Base-by-base conservation (phyloP, 2,113 vertebrate genomes). In the Elachura formosa region DNA sequence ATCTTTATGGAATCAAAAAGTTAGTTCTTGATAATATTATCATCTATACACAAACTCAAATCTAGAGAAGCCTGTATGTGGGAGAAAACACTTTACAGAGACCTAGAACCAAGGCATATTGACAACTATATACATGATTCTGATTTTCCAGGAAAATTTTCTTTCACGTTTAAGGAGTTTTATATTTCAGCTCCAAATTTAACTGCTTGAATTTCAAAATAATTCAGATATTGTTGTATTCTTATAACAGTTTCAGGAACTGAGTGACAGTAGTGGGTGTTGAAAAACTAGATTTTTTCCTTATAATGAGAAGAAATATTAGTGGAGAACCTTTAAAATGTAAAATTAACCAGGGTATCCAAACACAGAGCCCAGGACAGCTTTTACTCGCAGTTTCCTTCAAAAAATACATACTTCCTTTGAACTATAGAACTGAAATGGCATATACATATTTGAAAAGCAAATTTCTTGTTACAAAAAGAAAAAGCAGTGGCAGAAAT, bases 381-480 rank as follows among this genome's bases (percentile, higher is more conserved):
- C 15, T 83, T 93, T 69, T 66, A 58, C 34, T 85, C 7, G 45
- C 23, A 49, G 28, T 43, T 15, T 23, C 19, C 89, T 91, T 89
- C 66, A 93, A 61, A 0, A 5, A 93, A 79, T 68, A 52, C 29
- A 33, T 31, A 11, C 1, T 72, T 86, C 72, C 74, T 90, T 82
- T 62, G n/a, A 80, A 11, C 40, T 74, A 24, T 26, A 36, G 33
- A 74, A 61, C 28, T 90, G 72, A 89, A 95, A 96, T 59, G 31
- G 4, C 55, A 73, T 49, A 49, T 56, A 58, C 2, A 28, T 82
- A 87, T 96, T 97, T 97, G 62, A 92, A 95, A 96, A 93, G 54
- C 64, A 94, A 92, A 86, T 79, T 93, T 93, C 74, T 21, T 82
- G 75, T 91, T 74, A 52, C 19, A 59, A 64, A 26, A 64, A 49